These are phyloP conservation scores for Quiscalus mexicanus DNA, from an alignment of 2,113 vertebrate genomes.

Conservation along the genomic window DNA sequence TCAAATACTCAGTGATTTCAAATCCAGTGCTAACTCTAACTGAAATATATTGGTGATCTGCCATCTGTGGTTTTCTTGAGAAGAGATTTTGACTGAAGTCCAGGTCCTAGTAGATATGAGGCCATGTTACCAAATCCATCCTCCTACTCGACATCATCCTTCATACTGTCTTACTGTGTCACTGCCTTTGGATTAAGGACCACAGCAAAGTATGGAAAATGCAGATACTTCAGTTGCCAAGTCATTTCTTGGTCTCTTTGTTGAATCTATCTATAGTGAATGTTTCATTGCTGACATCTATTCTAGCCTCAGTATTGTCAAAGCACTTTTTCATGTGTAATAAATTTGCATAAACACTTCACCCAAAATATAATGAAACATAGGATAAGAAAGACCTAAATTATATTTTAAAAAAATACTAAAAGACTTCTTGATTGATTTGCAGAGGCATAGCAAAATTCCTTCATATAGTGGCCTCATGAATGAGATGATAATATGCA, in stretches of 20 bases:
- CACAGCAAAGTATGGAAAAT: conserved; percentile 36
- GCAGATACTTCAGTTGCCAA: conserved; percentile 53
- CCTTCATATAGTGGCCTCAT: conserved; percentile 80
- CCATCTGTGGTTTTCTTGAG: conserved; percentile 60
- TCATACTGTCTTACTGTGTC: conserved; percentile 52
- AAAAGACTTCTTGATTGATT: conserved; percentile 72
- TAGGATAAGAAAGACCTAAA: conserved; percentile 65
- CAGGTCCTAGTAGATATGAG: conserved; percentile 55
- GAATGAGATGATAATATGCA: conserved; percentile 81
- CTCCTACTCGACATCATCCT: conserved; percentile 57
- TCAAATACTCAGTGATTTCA: conserved; percentile 38
- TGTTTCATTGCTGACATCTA: conserved; percentile 46
- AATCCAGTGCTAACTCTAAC: conserved; percentile 26
- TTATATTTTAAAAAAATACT: conserved; percentile 39
- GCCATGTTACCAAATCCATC: conserved; percentile 42
- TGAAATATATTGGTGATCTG: conserved; percentile 62
- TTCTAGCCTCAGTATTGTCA: conserved; percentile 45
- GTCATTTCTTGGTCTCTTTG: conserved; percentile 52
- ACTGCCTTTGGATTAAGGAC: conserved; percentile 49
- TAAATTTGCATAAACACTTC: conserved; percentile 52
- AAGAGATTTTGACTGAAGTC: conserved; percentile 64
- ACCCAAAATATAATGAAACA: conserved; percentile 59
- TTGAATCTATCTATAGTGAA: conserved; percentile 33
- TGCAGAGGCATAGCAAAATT: conserved; percentile 74
- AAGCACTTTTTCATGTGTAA: conserved; percentile 43